phyloP scores from a whole-genome alignment of 2,797 vertebrate genomes.

The Gobio occitaniae region DNA sequence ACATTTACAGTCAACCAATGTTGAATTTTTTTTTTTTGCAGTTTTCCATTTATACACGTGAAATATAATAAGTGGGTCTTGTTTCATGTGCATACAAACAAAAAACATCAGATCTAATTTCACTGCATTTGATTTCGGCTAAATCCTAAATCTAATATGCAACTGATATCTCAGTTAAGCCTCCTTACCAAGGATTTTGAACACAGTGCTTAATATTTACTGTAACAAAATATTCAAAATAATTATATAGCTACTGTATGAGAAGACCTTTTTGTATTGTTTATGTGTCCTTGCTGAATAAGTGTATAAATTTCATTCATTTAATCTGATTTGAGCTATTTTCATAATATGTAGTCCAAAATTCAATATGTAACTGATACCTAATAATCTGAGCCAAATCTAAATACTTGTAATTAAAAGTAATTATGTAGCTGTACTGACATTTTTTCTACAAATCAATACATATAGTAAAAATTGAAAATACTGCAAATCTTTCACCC shows the following conservation, averaged over 20 bases:
- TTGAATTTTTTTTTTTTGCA: neutral
- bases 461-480: too few relatives aligned
- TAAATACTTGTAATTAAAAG: neutral
- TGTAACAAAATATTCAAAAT: neutral
- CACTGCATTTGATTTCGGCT: neutral
- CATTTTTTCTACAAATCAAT: too few relatives aligned
- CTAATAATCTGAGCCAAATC: neutral
- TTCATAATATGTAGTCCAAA: neutral
- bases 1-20: neutral
- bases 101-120: slow-evolving; percentile 1
- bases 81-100: neutral
- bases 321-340: neutral
- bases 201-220: neutral
- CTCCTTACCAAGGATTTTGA: neutral
- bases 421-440: too few relatives aligned
- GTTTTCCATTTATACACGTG: neutral
- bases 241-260: too few relatives aligned
- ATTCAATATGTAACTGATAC: slow-evolving; percentile 1
- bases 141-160: neutral
- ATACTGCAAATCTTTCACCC: too few relatives aligned
- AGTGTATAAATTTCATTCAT: neutral
- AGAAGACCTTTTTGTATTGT: neutral
- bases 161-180: neutral
- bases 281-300: neutral
- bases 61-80: neutral